A percentile compares a stretch with the other conserved stretches of the same genome.
Evolutionary conservation across 2,797 vertebrate genomes (phyloP).

Genomic region (Rhabdophis nuchalis): DNA sequence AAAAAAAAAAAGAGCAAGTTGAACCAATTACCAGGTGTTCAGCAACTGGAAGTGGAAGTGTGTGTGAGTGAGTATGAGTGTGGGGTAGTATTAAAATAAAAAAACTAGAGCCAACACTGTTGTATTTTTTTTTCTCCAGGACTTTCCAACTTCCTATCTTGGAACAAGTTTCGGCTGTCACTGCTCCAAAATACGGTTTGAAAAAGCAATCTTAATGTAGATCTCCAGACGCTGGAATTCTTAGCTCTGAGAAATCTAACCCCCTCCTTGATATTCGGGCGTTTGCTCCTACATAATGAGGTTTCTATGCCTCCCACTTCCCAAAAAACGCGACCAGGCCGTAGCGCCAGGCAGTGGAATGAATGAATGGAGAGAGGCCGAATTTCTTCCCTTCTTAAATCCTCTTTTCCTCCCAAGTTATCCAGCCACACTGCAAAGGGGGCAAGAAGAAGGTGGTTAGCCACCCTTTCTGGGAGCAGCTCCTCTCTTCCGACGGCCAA

Average conservation of each 20-base stretch:
- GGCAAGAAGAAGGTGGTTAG: background rate
- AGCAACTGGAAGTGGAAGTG: background rate
- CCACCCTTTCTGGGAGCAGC: background rate
- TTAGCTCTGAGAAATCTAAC: background rate
- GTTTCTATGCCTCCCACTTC: background rate
- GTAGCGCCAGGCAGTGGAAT: background rate
- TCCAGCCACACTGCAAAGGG: background rate
- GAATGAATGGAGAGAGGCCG: background rate
- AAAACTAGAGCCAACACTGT: background rate
- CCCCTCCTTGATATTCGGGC: background rate
- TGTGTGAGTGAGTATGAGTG: background rate
- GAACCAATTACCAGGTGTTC: background rate
- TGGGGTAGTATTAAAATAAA: background rate
- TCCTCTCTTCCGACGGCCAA: background rate
- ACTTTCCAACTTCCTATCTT: background rate
- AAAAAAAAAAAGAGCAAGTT: background rate
- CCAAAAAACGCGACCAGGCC: background rate
- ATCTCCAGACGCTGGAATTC: background rate
- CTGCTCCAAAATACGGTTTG: background rate
- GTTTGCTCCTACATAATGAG: background rate
- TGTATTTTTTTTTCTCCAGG: no score
- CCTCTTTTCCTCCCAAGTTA: background rate
- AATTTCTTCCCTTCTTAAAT: background rate
- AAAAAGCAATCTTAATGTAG: background rate
- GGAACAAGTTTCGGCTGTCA: background rate